These are phyloP conservation scores for Microhierax caerulescens DNA, from an alignment of 2,797 vertebrate species.

Conservation along the genomic window DNA sequence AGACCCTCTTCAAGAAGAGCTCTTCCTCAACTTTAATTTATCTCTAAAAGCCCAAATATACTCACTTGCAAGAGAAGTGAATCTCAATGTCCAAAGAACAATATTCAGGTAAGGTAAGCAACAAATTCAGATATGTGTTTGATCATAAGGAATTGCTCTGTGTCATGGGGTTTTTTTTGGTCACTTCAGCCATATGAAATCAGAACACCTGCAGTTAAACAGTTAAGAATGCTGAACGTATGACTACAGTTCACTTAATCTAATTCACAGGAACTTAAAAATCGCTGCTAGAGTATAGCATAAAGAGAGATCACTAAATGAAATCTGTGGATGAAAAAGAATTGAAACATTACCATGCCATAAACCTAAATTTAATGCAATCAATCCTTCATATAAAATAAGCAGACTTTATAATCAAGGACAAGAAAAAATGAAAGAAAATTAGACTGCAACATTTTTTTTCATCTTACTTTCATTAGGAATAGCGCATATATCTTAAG, in stretches of 20 bases:
- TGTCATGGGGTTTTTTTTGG: not conserved
- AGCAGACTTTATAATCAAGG: not conserved
- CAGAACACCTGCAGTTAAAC: not conserved
- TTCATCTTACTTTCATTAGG: not conserved
- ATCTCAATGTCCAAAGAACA: not conserved
- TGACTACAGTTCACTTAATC: not conserved
- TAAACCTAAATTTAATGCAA: not conserved
- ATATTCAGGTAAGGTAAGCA: not conserved
- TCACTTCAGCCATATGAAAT: not conserved
- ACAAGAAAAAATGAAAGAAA: not conserved
- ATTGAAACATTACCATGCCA: not conserved
- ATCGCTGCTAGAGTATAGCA: not conserved
- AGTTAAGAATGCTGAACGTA: not conserved
- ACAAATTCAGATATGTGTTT: not conserved
- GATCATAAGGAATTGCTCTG: not conserved
- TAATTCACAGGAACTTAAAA: not conserved
- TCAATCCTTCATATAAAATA: not conserved
- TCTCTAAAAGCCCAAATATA: not conserved
- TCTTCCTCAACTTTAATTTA: not conserved
- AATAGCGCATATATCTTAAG: not conserved
- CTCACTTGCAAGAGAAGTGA: not conserved
- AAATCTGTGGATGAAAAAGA: not conserved
- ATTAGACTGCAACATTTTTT: not conserved
- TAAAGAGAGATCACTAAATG: not conserved
- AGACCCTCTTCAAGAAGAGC: not conserved